Evolutionary conservation across 64 coral and sea anemone species (phyloP), one percentile per base, ranked within the genome.

Genomic region (Exaiptasia diaphana): DNA sequence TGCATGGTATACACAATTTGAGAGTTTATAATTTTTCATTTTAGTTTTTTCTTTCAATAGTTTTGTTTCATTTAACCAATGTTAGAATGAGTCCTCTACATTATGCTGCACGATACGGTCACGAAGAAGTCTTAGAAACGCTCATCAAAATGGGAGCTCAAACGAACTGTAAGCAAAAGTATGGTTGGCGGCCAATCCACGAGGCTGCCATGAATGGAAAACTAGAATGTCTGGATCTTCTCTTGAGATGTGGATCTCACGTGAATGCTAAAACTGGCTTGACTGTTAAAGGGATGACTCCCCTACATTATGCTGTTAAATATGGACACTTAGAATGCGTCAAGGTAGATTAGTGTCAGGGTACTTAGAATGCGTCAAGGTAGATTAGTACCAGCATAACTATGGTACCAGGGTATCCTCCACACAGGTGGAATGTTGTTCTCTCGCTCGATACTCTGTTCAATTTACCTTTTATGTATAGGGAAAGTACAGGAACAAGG

Each of bases 141-240:
- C 31, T 88, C 11, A 61, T 88, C 35, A 46, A 80, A 27, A 30
- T 17, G 28, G 85, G 85, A 27, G 85, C 85, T 20, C 46, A 88
- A 30, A 63, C 72, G 30, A 72, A 88, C 21, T 48, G 17, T 33
- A 43, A 50, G 37, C 76, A 88, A 54, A 88, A 71, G 34, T 58
- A 88, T 17, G 85, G 85, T 20, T 88, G 85, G 85, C 85, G 85
- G 18, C 44, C 85, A 17, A 67, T 88, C 29, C 85, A 88, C 38
- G 85, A 88, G 29, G 75, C 76, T 35, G 77, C 75, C 15, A 65
- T 88, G 49, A 23, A 88, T 50, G 85, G 85, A 1, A 57, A 56
- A 39, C 38, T 52, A 30, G 63, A 88, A 27, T 81, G 75, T n/a
- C 28, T 88, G 15, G 63, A 73, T 36, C 5, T 88, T 25, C 44